Percentiles rank a stretch among this genome's conserved stretches.
These are phyloP conservation scores for Gymnoscopelus microlampas DNA, from an alignment of 2,797 vertebrate genomes.

Conservation along the genomic window DNA sequence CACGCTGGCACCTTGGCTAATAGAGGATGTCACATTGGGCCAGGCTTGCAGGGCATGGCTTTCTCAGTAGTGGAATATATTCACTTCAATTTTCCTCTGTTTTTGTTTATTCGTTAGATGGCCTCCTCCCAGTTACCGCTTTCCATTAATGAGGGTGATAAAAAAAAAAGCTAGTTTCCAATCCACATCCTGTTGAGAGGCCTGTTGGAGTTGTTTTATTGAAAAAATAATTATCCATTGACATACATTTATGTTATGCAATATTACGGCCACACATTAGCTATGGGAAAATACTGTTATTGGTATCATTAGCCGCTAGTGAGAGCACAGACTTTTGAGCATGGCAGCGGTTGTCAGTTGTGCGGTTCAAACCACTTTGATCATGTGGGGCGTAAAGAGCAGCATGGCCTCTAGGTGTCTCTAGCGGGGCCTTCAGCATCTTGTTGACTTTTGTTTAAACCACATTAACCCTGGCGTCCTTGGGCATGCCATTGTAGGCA, in stretches of 20 bases:
- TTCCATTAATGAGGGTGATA: constrained; percentile 72
- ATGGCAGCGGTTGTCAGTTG: too few relatives aligned
- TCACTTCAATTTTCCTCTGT: constrained; percentile 84
- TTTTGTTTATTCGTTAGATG: constrained; percentile 74
- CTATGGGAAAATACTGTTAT: too few relatives aligned
- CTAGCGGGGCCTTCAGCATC: too few relatives aligned
- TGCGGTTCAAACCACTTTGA: too few relatives aligned
- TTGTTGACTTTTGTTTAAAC: too few relatives aligned
- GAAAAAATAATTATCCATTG: constrained; percentile 10
- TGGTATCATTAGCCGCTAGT: too few relatives aligned
- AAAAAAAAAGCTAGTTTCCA: constrained; percentile 52
- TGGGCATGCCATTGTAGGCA: too few relatives aligned
- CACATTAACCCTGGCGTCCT: too few relatives aligned
- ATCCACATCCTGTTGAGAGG: constrained; percentile 16
- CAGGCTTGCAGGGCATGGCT: constrained; percentile 31
- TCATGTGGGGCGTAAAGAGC: too few relatives aligned
- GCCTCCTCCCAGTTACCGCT: constrained; percentile 67
- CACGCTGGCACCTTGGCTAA: constrained; percentile 51
- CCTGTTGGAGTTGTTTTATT: constrained; percentile 22
- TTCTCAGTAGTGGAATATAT: constrained; percentile 75
- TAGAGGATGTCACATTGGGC: constrained; percentile 63
- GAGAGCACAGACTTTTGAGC: too few relatives aligned
- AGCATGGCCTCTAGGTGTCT: too few relatives aligned
- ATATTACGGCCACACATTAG: background rate
- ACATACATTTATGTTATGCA: constrained; percentile 22